These are phyloP conservation scores for Ormyrus rosae DNA, from an alignment of 2,888 invertebrate genomes.

Conservation along the genomic window DNA sequence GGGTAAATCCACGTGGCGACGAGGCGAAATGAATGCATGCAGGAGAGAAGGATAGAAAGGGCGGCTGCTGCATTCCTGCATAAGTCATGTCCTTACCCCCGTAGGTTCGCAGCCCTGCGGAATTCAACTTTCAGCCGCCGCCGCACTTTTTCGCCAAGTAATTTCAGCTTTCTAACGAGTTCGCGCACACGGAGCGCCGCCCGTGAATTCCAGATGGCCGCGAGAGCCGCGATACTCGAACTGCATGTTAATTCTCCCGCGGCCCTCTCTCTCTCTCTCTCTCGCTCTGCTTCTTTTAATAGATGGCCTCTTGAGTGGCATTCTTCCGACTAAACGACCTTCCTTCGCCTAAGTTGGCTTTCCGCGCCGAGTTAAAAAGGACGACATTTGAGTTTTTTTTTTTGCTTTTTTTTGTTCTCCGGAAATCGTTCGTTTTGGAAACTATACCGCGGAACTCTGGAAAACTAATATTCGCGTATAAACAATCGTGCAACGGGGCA, in stretches of 20 bases:
- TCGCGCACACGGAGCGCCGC: not conserved
- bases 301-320: too few species aligned
- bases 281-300: not conserved
- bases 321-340: too few species aligned
- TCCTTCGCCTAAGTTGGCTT: too few species aligned
- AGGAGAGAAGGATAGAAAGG: not conserved
- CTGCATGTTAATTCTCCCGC: constrained; percentile 42
- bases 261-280: not conserved
- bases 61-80: constrained; percentile 24
- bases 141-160: constrained; percentile 43
- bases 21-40: constrained; percentile 48
- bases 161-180: constrained; percentile 55
- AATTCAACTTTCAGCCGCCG: constrained; percentile 18
- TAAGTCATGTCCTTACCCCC: constrained; percentile 33
- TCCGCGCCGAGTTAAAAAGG: too few species aligned
- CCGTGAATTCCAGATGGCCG: constrained; percentile 30
- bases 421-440: too few species aligned
- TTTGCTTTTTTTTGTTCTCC: too few species aligned
- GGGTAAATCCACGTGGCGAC: not conserved
- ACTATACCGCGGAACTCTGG: too few species aligned
- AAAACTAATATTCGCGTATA: too few species aligned
- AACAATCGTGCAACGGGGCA: too few species aligned
- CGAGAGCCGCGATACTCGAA: not conserved
- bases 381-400: too few species aligned
- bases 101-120: not conserved